Evolutionary conservation across 2,113 vertebrate species (phyloP).

Genomic region (Pelodiscus sinensis): DNA sequence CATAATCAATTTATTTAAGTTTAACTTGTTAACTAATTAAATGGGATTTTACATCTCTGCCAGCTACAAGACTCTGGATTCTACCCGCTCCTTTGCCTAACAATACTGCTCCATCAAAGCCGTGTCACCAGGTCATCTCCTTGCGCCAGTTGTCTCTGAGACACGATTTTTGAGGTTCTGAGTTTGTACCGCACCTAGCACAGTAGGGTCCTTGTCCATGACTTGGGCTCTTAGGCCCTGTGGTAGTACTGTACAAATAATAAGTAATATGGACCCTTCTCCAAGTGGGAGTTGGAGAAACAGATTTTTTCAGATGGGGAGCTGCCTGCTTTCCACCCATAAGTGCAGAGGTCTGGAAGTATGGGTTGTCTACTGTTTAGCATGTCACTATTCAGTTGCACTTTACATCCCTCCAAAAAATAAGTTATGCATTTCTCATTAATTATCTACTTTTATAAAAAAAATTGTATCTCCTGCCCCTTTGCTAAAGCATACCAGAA

Average conservation of each 20-base stretch:
- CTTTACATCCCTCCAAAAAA: neutral
- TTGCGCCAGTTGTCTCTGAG: neutral
- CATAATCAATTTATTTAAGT: no score
- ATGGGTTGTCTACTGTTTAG: neutral
- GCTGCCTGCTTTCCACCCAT: neutral
- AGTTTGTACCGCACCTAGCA: neutral
- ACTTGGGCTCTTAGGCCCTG: neutral
- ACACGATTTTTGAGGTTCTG: neutral
- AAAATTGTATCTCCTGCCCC: neutral
- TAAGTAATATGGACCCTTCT: neutral
- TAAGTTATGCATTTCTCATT: constrained; percentile 5
- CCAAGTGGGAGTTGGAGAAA: neutral
- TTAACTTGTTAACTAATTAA: no score
- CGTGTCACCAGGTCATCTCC: neutral
- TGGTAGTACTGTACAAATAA: constrained; percentile 13
- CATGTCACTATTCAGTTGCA: neutral
- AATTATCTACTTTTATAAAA: neutral
- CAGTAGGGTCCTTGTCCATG: neutral
- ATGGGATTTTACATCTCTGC: no score
- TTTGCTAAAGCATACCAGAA: neutral
- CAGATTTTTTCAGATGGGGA: neutral
- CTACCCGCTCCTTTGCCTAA: neutral
- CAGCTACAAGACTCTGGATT: neutral
- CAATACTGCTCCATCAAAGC: constrained; percentile 14
- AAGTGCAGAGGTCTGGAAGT: neutral